A percentile compares a stretch with the other conserved stretches of the same genome.
These are phyloP conservation scores for Enoplosus armatus DNA, from an alignment of 2,797 vertebrate genomes.

Conservation along the genomic window DNA sequence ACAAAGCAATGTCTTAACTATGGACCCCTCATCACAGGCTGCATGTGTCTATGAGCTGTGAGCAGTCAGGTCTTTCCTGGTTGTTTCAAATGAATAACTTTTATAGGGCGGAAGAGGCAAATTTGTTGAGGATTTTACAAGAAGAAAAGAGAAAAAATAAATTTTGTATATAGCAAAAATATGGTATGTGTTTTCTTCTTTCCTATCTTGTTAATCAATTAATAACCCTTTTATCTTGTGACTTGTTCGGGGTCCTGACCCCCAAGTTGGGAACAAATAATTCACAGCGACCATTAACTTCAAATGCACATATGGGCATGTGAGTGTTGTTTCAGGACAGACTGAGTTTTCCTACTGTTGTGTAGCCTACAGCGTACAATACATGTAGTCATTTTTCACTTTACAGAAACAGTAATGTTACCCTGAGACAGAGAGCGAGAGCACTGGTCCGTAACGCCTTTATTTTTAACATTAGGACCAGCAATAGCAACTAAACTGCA, in stretches of 20 bases:
- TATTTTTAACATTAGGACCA: slow-evolving; percentile 20
- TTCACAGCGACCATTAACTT: neutral
- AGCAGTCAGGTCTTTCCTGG: neutral
- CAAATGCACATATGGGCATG: neutral
- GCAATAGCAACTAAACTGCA: slow-evolving; percentile 25
- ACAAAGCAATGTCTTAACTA: neutral
- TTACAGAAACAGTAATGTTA: slow-evolving; percentile 18
- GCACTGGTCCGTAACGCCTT: neutral
- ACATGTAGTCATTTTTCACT: slow-evolving; percentile 7
- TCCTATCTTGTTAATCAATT: neutral
- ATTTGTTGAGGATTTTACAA: neutral
- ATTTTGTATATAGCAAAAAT: neutral
- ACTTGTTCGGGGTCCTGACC: neutral
- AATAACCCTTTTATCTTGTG: neutral
- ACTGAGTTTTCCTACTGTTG: neutral
- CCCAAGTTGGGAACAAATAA: neutral
- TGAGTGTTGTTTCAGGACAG: neutral
- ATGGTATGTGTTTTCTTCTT: neutral
- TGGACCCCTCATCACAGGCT: neutral
- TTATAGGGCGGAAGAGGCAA: neutral
- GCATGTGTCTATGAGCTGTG: neutral
- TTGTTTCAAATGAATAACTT: neutral
- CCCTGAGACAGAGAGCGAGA: neutral
- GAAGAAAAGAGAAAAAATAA: neutral
- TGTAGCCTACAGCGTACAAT: neutral